phyloP scores from a whole-genome alignment of 2,113 vertebrate species.

The Gallinago media region DNA sequence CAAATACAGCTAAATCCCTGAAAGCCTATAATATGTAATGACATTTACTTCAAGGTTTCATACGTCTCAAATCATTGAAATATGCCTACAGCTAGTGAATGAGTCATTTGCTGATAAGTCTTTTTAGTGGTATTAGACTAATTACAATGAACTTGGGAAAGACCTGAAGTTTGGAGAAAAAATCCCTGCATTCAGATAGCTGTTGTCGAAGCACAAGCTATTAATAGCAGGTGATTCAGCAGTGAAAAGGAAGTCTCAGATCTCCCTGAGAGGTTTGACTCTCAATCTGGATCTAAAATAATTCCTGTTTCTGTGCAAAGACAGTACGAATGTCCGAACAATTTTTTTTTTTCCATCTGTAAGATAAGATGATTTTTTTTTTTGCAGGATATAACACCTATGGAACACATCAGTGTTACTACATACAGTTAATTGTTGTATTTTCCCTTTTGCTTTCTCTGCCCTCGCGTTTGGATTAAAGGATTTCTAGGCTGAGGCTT shows the following conservation, averaged over 20 bases:
- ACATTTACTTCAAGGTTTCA: neutral
- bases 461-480: neutral
- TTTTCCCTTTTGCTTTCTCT: neutral
- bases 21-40: neutral
- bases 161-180: neutral
- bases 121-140: neutral
- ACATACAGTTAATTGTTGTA: neutral
- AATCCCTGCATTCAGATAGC: neutral
- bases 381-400: neutral
- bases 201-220: neutral
- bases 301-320: neutral
- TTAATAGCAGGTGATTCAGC: neutral
- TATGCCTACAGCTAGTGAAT: neutral
- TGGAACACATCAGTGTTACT: neutral
- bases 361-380: neutral
- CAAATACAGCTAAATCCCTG: neutral
- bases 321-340: neutral
- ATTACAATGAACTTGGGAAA: neutral
- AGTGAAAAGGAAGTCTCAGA: conserved; percentile 35
- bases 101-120: neutral
- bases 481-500: neutral
- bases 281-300: neutral
- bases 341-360: neutral
- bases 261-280: conserved; percentile 1
- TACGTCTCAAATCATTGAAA: neutral